phyloP scores from a whole-genome alignment of 2,113 vertebrate species.

The Pachyramphus minor region DNA sequence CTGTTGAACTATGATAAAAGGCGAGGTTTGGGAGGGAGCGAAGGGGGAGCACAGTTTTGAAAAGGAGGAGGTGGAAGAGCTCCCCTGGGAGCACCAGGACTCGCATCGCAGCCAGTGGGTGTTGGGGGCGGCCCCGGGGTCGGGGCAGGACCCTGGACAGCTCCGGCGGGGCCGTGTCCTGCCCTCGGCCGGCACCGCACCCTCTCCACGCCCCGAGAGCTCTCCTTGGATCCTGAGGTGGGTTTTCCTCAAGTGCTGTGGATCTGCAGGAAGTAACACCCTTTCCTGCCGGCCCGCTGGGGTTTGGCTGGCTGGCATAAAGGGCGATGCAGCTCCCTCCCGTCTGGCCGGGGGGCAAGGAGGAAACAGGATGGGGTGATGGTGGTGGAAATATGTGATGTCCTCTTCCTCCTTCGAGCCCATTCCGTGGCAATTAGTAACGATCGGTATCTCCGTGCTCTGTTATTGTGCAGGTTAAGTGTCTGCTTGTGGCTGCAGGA shows the following conservation, averaged over 20 bases:
- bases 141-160: conserved; percentile 16
- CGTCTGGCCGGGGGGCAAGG: background rate
- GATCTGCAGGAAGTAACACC: fast-evolving
- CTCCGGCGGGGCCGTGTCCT: background rate
- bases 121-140: background rate
- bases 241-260: fast-evolving
- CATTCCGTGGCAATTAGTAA: fast-evolving
- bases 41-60: fast-evolving
- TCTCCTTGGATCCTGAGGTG: too few relatives aligned
- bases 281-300: fast-evolving
- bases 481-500: background rate
- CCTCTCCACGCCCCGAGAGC: too few relatives aligned
- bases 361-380: background rate
- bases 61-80: fast-evolving
- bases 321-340: background rate
- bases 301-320: fast-evolving
- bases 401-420: background rate
- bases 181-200: background rate
- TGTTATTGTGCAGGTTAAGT: background rate
- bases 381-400: fast-evolving
- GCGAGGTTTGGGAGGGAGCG: too few relatives aligned
- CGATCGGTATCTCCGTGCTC: background rate
- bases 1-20: fast-evolving
- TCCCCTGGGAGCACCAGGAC: background rate
- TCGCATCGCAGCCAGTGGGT: too few relatives aligned